Evolutionary conservation across 30 jellyfish, hydroid and myxozoan species (phyloP).

Genomic region (Pseudorhiza aurosa): DNA sequence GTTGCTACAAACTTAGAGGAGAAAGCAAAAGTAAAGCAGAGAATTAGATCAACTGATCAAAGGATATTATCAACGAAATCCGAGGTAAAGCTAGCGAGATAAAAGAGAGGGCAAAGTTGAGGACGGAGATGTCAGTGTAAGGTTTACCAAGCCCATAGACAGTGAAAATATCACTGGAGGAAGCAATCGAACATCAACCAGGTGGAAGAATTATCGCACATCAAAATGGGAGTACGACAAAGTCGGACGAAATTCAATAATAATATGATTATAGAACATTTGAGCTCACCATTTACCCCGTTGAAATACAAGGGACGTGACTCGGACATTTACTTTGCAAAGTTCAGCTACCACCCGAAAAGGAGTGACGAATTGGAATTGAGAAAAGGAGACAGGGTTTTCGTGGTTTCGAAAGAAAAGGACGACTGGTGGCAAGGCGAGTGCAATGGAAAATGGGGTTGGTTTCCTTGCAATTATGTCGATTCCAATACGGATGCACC

Average conservation of each 20-base stretch:
- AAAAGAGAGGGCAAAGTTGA: too few relatives aligned
- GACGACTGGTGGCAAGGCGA: constrained; percentile 99
- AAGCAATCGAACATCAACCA: too few relatives aligned
- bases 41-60: too few relatives aligned
- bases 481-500: constrained; percentile 33
- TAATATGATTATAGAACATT: constrained; percentile 57
- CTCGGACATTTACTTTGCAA: constrained; percentile 55
- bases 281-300: constrained; percentile 51
- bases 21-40: too few relatives aligned
- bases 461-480: constrained; percentile 94
- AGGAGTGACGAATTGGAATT: constrained; percentile 88
- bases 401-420: constrained; percentile 73
- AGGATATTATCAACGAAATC: too few relatives aligned
- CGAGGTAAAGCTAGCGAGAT: too few relatives aligned
- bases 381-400: constrained; percentile 79
- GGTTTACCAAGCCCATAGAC: too few relatives aligned
- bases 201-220: too few relatives aligned
- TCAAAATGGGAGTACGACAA: constrained; percentile 58
- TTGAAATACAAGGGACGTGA: constrained; percentile 19
- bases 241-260: constrained; percentile 31
- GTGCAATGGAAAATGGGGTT: constrained; percentile 80
- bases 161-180: too few relatives aligned
- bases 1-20: too few relatives aligned
- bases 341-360: constrained; percentile 74
- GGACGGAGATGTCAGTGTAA: too few relatives aligned